Evolutionary conservation across 2,888 invertebrate genomes (phyloP), one percentile per base, ranked within the genome.

Genomic region (Drosophila setosimentum): DNA sequence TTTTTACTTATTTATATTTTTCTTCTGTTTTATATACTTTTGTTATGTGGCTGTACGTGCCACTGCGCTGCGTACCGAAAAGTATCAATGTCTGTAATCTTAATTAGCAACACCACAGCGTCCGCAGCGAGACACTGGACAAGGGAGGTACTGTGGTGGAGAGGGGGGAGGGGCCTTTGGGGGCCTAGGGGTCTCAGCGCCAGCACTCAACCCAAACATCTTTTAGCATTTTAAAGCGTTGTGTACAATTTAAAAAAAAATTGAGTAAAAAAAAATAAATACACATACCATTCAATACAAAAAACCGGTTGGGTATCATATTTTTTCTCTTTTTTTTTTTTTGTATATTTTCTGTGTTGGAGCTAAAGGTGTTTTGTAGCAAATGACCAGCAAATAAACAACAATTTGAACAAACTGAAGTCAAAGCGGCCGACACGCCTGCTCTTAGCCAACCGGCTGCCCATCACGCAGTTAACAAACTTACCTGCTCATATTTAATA

Each of bases 71-170:
- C 87, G 66, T 74, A 74, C 75, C 76, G 67, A 80, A 88, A 85
- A 88, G 88, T 86, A 86, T 86, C 85, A 82, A 86, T 88, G 85
- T 86, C 85, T 86, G 85, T 86, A 86, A 86, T 86, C 85, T 86
- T 86, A 86, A 86, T 86, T 86, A 86, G 85, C 87, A 88, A 86
- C 88, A 86, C 88, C 86, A 61, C 76, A 82, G 83, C 67, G 75
- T 65, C 62, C 65, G 30, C 35, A 50, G 16, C 54, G 24, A 33
- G 18, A 32, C 35, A 42, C 64, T 51, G 57, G 57, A 21, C 60
- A 58, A 21, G 27, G 24, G 32, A 11, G 27, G 13, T 40, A 21
- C 16, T 4, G 27, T 27, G 73, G 49, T 33, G 50, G 54, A 37
- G 51, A 40, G 59, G 50, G 62, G 35, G 66, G 45, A 37, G 50